These are phyloP conservation scores for Arrhopalites spinosus DNA, from an alignment of 2,888 invertebrate genomes.

Conservation along the genomic window DNA sequence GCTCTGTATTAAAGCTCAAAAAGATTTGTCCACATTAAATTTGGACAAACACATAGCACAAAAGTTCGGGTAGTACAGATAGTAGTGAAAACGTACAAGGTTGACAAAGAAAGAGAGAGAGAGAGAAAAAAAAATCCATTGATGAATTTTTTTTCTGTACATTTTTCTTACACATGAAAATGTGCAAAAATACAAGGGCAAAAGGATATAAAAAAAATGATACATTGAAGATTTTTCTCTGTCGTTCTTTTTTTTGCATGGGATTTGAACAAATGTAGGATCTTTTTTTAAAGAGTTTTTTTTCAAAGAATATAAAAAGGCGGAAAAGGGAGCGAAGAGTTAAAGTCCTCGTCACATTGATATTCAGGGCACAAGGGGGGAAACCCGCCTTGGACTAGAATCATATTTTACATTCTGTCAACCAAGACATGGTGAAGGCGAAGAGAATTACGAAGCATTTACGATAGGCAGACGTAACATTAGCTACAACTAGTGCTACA, in stretches of 20 bases:
- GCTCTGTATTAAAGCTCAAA: no score
- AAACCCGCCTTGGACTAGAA: constrained; percentile 4
- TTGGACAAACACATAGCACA: no score
- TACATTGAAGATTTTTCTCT: no score
- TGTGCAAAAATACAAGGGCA: not conserved
- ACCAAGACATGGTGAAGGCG: constrained; percentile 4
- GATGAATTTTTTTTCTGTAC: not conserved
- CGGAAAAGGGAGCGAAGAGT: not conserved
- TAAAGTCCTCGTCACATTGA: not conserved
- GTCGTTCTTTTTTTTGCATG: not conserved
- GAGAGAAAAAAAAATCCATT: no score
- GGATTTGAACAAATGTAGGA: not conserved
- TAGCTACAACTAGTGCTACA: not conserved
- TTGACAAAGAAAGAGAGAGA: no score
- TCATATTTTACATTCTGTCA: constrained; percentile 7
- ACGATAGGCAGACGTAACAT: constrained; percentile 7
- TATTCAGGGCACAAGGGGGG: constrained; percentile 3
- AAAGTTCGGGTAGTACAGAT: no score
- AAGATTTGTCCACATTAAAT: no score
- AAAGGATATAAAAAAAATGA: not conserved
- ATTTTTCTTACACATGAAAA: not conserved
- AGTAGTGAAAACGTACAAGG: no score
- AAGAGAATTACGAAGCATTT: constrained; percentile 7
- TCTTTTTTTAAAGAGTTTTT: no score
- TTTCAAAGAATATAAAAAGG: not conserved